phyloP scores from a whole-genome alignment of 2,888 invertebrate species.

The Lasioglossum calceatum region DNA sequence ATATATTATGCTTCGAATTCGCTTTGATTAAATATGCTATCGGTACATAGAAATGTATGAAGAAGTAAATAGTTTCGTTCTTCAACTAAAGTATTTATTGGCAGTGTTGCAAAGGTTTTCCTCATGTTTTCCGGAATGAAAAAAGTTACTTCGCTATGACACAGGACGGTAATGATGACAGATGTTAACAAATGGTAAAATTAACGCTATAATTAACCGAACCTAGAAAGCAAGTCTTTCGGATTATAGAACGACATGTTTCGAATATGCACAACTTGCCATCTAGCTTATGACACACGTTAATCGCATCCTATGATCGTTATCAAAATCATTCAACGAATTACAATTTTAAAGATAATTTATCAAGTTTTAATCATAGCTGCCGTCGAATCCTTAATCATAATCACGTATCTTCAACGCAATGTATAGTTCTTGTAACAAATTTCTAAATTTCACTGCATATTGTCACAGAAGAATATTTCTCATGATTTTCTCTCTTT shows the following conservation, averaged over 20 bases:
- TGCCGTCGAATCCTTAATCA: constrained; percentile 31
- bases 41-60: constrained; percentile 58
- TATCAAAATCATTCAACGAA: constrained; percentile 21
- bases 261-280: constrained; percentile 38
- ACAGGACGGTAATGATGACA: constrained; percentile 38
- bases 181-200: constrained; percentile 39
- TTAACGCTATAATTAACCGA: constrained; percentile 33
- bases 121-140: constrained; percentile 32
- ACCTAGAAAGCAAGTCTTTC: constrained; percentile 54
- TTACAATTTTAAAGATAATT: constrained; percentile 27
- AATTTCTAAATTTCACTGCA: constrained; percentile 29
- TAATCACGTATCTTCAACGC: constrained; percentile 23
- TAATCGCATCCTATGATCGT: constrained; percentile 20
- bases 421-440: constrained; percentile 18
- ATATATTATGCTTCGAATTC: constrained; percentile 59
- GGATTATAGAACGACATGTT: neutral
- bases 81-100: constrained; percentile 76
- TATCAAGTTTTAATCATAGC: constrained; percentile 32
- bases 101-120: constrained; percentile 75
- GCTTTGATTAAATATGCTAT: constrained; percentile 26
- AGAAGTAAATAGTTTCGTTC: constrained; percentile 77
- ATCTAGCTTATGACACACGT: constrained; percentile 47
- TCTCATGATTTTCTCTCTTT: constrained; percentile 23
- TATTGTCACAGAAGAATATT: constrained; percentile 48
- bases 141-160: constrained; percentile 43